Base-by-base conservation (phyloP, 2,888 invertebrate species). In the Orgyia antiqua region DNA sequence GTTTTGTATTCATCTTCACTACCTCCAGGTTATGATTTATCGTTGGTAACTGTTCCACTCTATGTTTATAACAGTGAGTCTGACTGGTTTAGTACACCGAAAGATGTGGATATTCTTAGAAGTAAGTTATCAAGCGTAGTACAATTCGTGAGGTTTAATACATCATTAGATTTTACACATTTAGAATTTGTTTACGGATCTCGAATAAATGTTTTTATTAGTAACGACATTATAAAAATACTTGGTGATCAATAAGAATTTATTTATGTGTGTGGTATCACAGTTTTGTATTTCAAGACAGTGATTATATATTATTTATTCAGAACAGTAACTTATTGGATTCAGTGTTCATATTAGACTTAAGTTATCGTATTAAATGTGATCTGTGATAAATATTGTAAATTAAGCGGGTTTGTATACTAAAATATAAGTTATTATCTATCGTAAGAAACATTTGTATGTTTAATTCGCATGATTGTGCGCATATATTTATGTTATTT, bases 151-250 rank as follows among this genome's bases (percentile, higher is more conserved):
- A 51, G 52, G 21, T 59, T 74, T 2, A 69, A 78, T 32, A 56
- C 55, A 44, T 62, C 65, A 2, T 36, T 70, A 34, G 72, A 74
- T 39, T 82, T 79, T 38, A 71, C 73, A 10, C 83, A 83, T 47
- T 59, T 82, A 13, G 83, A 84, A 43, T 84, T 78, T 45, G 46
- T 74, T 9, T 84, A 76, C 36, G 83, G 83, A 8, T 45, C 64
- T 33, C 52, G 78, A 27, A 66, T 68, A 2, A 72, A 75, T 37
- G 43, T 27, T 13, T 37, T 79, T 7, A 42, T 83, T 11, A 83
- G 80, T 45, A 42, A 68, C 27, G 70, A 68, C 28, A 53, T 75
- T 4, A 48, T 61, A 29, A 46, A 46, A 35, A 67, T 76, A 33
- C 48, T 76, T 4, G 24, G 9, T n/a, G 33, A 18, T 9, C 18